These are phyloP conservation scores for Prorops nasuta DNA, from an alignment of 1,140 invertebrate genomes.

Conservation along the genomic window DNA sequence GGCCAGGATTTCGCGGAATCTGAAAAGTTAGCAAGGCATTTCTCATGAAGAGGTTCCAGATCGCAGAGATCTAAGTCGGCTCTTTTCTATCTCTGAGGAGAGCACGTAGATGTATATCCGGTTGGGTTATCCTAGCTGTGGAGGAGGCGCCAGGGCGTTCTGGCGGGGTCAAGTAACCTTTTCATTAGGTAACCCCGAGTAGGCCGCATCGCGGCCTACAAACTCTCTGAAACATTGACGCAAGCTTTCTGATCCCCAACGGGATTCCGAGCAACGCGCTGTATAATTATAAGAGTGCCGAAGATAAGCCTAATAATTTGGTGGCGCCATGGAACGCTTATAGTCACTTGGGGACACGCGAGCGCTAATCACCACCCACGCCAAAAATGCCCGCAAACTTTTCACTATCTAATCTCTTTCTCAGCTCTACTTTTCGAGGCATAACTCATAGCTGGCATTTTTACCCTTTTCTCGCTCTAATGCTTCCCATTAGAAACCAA, in stretches of 20 bases:
- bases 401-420: too few relatives aligned
- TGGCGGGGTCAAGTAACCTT: slow-evolving; percentile 55
- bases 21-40: slow-evolving; percentile 10
- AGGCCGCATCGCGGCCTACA: slow-evolving; percentile 39
- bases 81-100: slow-evolving; percentile 4
- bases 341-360: slow-evolving; percentile 34
- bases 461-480: too few relatives aligned
- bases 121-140: slow-evolving; percentile 1
- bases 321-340: slow-evolving; percentile 43
- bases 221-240: slow-evolving; percentile 50
- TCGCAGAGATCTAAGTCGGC: background rate
- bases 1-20: slow-evolving; percentile 26
- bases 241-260: too few relatives aligned
- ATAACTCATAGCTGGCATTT: too few relatives aligned
- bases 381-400: too few relatives aligned
- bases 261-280: slow-evolving; percentile 17
- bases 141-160: slow-evolving; percentile 30
- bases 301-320: slow-evolving; percentile 47
- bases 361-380: slow-evolving; percentile 29
- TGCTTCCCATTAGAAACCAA: too few relatives aligned
- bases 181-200: slow-evolving; percentile 51
- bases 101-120: slow-evolving; percentile 11
- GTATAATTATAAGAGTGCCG: slow-evolving; percentile 44
- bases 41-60: slow-evolving; percentile 32
- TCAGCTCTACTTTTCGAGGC: too few relatives aligned